phyloP scores from a whole-genome alignment of 2,888 invertebrate species.

The Dascillus cervinus region DNA sequence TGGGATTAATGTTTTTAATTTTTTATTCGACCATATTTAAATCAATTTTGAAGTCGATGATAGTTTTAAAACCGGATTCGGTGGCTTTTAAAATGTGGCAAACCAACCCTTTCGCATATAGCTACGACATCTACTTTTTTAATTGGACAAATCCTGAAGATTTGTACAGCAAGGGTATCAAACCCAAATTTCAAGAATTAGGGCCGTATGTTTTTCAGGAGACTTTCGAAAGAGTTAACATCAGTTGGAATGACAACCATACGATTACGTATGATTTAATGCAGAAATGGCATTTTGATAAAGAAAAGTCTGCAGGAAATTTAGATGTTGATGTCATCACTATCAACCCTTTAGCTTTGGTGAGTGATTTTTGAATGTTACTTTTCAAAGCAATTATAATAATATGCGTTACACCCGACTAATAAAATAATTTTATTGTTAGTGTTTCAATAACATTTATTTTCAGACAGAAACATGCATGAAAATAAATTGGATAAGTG shows the following conservation, averaged over 20 bases:
- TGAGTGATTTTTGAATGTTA: conserved; percentile 52
- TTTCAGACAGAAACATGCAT: no score
- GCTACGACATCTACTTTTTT: conserved; percentile 62
- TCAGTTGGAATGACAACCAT: conserved; percentile 63
- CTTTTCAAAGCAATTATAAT: no score
- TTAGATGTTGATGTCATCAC: conserved; percentile 64
- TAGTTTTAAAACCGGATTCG: conserved; percentile 11
- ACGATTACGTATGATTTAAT: conserved; percentile 65
- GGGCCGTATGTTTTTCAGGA: conserved; percentile 63
- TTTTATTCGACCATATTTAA: conserved; percentile 15
- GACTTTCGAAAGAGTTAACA: conserved; percentile 59
- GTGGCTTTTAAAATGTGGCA: conserved; percentile 58
- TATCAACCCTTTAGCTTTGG: conserved; percentile 70
- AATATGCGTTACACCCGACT: no score
- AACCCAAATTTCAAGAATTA: conserved; percentile 48
- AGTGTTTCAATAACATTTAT: no score
- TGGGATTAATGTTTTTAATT: conserved; percentile 17
- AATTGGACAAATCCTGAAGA: conserved; percentile 74
- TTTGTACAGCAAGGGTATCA: conserved; percentile 46
- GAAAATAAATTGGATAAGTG: no score
- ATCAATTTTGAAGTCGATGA: conserved; percentile 6
- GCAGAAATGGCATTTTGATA: conserved; percentile 63
- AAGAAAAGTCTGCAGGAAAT: conserved; percentile 55
- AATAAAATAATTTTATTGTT: no score
- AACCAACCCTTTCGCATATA: conserved; percentile 54